These are phyloP conservation scores for Balearica regulorum DNA, from an alignment of 2,797 vertebrate species.

Conservation along the genomic window DNA sequence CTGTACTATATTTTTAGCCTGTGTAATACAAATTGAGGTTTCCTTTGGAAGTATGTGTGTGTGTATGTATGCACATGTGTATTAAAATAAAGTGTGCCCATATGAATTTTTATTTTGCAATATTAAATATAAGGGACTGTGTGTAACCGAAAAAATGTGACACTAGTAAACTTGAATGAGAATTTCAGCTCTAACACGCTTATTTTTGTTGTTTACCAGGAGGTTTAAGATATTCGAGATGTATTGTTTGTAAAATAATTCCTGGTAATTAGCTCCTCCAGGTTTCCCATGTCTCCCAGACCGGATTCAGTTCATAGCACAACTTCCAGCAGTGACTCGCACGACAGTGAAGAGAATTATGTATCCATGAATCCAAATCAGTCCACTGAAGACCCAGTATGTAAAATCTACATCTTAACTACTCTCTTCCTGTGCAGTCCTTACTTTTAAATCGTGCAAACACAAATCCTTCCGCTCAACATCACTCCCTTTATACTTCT, in stretches of 20 bases:
- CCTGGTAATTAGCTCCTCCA: constrained; percentile 91
- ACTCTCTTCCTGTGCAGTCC: constrained; percentile 47
- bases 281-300: constrained; percentile 91
- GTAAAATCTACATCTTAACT: constrained; percentile 75
- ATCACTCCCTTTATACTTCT: background rate
- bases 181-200: background rate
- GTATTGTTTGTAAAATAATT: constrained; percentile 76
- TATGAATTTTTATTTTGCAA: background rate
- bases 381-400: constrained; percentile 92
- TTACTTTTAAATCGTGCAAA: constrained; percentile 28
- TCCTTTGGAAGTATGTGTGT: background rate
- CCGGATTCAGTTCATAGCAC: constrained; percentile 97
- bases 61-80: background rate
- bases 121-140: background rate
- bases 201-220: constrained; percentile 44
- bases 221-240: background rate
- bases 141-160: background rate
- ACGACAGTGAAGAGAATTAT: constrained; percentile 97
- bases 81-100: background rate
- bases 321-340: constrained; percentile 98
- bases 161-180: background rate
- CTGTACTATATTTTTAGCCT: background rate
- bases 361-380: constrained; percentile 96
- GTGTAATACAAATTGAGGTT: background rate
- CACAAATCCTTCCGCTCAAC: background rate